Base-by-base conservation (phyloP, 2,113 vertebrate genomes). In the Agapornis roseicollis region DNA sequence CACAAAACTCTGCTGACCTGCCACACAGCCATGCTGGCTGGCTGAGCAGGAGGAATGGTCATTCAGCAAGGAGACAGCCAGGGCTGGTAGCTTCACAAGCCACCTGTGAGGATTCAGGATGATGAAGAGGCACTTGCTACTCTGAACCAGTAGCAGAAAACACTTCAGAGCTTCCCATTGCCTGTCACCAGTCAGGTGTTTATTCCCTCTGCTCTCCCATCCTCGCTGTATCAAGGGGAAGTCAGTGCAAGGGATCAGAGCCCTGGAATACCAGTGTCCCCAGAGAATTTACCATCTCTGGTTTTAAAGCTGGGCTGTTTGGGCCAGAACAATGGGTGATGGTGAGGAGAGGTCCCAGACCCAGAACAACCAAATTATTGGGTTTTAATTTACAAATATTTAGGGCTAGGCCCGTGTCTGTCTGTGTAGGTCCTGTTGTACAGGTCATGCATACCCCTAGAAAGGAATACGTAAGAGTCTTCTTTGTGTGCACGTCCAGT, bases 1-100 rank as follows among this genome's bases (percentile, higher is more conserved):
- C 52, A 33, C 35, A 53, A 68, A 94, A 63, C 11, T 31, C 24
- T 27, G 19, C 22, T 41, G 46, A 15, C 60, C 35, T 18, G 23
- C n/a, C 41, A 33, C 10, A 3, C 10, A 22, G 42, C 66, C 1
- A 1, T 42, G 35, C 69, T 35, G 23, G 39, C 47, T 1, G 0
- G 13, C 37, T 46, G 33, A 20, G 6, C 33, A 3, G 50, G 41
- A 68, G 31, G 2, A 13, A 6, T 14, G 24, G 22, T n/a, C 13
- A 1, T 25, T 35, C 33, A 52, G 7, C 3, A 4, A 14, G 17
- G 13, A 7, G 24, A n/a, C 23, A 55, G 22, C 5, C 3, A 5
- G 47, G 18, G 27, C 65, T 56, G 18, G 77, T 8, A 19, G 19
- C 37, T 87, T 69, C 29, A 23, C 33, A 31, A 77, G 53, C 39